Evolutionary conservation across 1,140 invertebrate genomes (phyloP), one percentile per base, ranked within the genome.

Genomic region (Tachypleus tridentatus): DNA sequence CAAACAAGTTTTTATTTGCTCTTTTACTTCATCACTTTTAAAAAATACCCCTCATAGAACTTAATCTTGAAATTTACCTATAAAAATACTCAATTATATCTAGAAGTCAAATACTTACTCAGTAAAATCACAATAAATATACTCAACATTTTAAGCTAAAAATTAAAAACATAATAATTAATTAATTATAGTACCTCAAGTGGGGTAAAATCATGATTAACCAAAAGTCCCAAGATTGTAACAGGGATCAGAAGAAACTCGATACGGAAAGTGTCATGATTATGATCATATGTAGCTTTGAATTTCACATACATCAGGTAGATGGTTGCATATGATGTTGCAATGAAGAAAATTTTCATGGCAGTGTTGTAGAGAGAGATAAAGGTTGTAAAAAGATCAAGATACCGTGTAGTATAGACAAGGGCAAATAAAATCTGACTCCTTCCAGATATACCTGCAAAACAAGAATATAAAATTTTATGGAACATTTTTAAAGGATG

Each of bases 251-350:
- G 73, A 62, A 99, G 79, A 77, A 99, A 98, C 77, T 99, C 95
- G 75, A 98, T 87, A 69, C 88, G 86, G 80, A 97, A 97, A n/a
- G 94, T 97, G 76, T 99, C 95, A 76, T 98, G 95, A 78, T 97
- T 98, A 69, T 90, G 88, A 76, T 98, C 95, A 76, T 98, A 98
- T 3, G 96, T 95, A 4, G 91, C 91, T 81, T 93, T 97, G 78
- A 99, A 99, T 80, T 98, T 98, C 47, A 89, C 76, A 76, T 93
- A 99, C 84, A 99, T 99, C 64, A 99, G 80, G 78, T 93, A 99
- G 50, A 98, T 78, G 51, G 96, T 99, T 50, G 88, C 89, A 75
- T 85, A 86, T 0, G 94, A 95, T 60, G 93, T 84, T 47, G 77
- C 85, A 71, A 99, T 82, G 79, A 98, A 99, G 69, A 99, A 83